phyloP scores from a whole-genome alignment of 2,113 vertebrate species.

The Tamias sibiricus region DNA sequence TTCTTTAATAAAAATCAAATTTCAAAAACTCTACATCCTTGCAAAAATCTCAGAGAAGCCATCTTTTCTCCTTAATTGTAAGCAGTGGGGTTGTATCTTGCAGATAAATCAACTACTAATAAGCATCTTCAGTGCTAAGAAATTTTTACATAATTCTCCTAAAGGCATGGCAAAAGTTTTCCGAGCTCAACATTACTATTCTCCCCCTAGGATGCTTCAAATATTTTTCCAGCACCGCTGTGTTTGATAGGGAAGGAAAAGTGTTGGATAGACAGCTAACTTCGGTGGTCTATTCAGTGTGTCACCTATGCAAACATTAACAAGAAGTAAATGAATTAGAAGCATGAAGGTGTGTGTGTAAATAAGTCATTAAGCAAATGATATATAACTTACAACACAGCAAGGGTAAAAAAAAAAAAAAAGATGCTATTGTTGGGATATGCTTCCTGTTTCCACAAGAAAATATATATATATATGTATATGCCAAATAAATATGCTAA shows the following conservation, averaged over 20 bases:
- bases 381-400: fast-evolving
- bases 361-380: not conserved
- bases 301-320: not conserved
- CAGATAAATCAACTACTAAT: not conserved
- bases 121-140: not conserved
- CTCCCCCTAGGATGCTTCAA: not conserved
- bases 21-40: not conserved
- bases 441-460: not conserved
- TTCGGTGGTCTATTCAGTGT: too few species aligned
- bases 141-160: fast-evolving
- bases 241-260: not conserved
- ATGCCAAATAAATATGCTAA: not conserved
- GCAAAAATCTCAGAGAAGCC: not conserved
- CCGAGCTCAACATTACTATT: not conserved
- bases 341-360: not conserved
- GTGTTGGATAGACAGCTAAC: too few species aligned
- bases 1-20: not conserved
- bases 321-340: not conserved
- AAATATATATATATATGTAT: not conserved
- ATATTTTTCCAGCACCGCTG: not conserved
- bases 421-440: fast-evolving
- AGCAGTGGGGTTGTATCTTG: not conserved
- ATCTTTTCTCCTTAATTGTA: not conserved
- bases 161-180: not conserved
- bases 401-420: fast-evolving